These are phyloP conservation scores for Podarcis siculus DNA, from an alignment of 2,797 vertebrate genomes.

Conservation along the genomic window DNA sequence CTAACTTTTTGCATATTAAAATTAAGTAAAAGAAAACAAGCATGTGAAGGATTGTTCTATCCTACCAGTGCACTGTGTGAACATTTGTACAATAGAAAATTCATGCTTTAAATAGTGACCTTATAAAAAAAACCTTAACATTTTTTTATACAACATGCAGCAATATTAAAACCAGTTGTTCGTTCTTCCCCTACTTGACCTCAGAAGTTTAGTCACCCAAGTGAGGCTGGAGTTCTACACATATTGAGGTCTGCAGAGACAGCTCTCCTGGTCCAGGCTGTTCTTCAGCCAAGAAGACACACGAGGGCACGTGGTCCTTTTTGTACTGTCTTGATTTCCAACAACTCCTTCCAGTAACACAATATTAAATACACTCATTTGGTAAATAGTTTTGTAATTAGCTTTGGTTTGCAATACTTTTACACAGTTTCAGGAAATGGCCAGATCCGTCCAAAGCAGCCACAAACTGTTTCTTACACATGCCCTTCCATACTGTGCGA, in stretches of 20 bases:
- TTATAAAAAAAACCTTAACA: constrained; percentile 65
- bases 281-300: constrained; percentile 29
- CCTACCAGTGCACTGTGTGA: constrained; percentile 80
- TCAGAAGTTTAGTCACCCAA: background rate
- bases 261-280: constrained; percentile 24
- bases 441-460: constrained; percentile 24
- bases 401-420: constrained; percentile 68
- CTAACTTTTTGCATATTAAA: constrained; percentile 70
- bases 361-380: constrained; percentile 69
- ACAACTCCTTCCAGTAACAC: constrained; percentile 68
- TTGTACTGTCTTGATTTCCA: background rate
- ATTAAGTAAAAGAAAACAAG: constrained; percentile 58
- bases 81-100: constrained; percentile 79
- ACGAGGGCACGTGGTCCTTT: background rate
- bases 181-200: background rate
- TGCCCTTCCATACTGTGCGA: background rate
- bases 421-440: constrained; percentile 33
- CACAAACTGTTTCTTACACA: constrained; percentile 20
- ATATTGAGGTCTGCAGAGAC: constrained; percentile 39
- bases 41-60: constrained; percentile 66
- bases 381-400: constrained; percentile 67
- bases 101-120: constrained; percentile 76
- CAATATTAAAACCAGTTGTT: constrained; percentile 43
- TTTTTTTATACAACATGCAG: constrained; percentile 81
- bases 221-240: constrained; percentile 12